Evolutionary conservation across 1,140 invertebrate species (phyloP).

Genomic region (Sycobia sp.): DNA sequence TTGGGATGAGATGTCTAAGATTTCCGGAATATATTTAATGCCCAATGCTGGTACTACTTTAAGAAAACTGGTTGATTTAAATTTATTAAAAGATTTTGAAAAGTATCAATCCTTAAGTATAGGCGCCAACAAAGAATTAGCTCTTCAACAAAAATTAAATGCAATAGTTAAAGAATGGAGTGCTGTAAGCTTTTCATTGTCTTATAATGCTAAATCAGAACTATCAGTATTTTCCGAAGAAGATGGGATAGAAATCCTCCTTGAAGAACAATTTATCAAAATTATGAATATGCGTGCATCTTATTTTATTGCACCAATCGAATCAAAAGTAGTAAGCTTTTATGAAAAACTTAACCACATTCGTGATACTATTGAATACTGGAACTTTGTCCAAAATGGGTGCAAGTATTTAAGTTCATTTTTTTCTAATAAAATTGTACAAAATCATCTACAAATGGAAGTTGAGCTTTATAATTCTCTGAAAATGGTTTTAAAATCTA

Average conservation of each 20-base stretch:
- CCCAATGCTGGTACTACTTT: conserved; percentile 71
- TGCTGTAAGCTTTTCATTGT: conserved; percentile 60
- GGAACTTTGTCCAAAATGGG: conserved; percentile 65
- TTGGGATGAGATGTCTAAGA: conserved; percentile 73
- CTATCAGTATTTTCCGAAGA: conserved; percentile 61
- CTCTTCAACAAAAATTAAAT: conserved; percentile 65
- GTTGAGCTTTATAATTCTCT: conserved; percentile 54
- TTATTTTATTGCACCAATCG: conserved; percentile 71
- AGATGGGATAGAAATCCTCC: conserved; percentile 68
- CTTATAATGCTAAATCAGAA: conserved; percentile 59
- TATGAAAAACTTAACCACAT: conserved; percentile 62
- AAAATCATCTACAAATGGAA: conserved; percentile 69
- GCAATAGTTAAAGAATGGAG: conserved; percentile 72
- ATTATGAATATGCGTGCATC: conserved; percentile 73
- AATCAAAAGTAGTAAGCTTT: conserved; percentile 65
- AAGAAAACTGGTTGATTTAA: conserved; percentile 66
- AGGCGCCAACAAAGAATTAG: conserved; percentile 71
- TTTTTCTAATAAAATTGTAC: conserved; percentile 70
- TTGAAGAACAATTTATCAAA: conserved; percentile 72
- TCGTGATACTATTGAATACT: conserved; percentile 66
- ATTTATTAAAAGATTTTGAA: conserved; percentile 67
- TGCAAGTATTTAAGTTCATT: conserved; percentile 69
- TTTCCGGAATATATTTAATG: conserved; percentile 68
- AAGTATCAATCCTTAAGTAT: conserved; percentile 71
- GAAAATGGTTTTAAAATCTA: conserved; percentile 34